Conservation (phyloP, 2,888 invertebrate genomes). For the Himalopsyche anomala region DNA sequence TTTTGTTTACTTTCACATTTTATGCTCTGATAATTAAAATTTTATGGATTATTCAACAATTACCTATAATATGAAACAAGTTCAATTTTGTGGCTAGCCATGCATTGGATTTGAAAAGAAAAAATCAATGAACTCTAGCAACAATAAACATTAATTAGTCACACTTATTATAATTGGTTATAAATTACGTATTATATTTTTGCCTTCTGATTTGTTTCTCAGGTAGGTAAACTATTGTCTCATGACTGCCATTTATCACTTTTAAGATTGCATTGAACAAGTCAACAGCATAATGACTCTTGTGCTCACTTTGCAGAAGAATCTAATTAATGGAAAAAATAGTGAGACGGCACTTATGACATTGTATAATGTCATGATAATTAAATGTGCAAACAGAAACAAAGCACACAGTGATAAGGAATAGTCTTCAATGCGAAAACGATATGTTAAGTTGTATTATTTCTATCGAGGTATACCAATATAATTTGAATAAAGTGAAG, state of each 20-base stretch:
- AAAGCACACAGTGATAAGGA: constrained; percentile 51
- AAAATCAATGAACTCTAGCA: constrained; percentile 34
- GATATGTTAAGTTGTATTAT: constrained; percentile 7
- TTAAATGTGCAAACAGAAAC: constrained; percentile 51
- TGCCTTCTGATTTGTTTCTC: constrained; percentile 35
- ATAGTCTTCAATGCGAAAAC: background rate
- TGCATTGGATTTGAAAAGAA: background rate
- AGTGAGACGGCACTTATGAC: constrained; percentile 36
- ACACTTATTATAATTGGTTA: constrained; percentile 18
- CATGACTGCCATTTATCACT: constrained; percentile 39
- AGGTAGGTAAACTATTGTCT: constrained; percentile 22
- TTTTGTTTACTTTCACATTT: constrained; percentile 19
- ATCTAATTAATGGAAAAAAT: constrained; percentile 3
- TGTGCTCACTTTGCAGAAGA: background rate
- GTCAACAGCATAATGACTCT: constrained; percentile 13
- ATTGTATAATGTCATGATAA: constrained; percentile 49
- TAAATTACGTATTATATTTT: background rate
- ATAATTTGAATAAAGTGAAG: constrained; percentile 32
- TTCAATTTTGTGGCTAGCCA: background rate
- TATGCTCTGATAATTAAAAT: constrained; percentile 18
- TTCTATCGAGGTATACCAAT: background rate
- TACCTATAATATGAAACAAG: constrained; percentile 1
- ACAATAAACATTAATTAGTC: constrained; percentile 37
- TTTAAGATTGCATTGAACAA: constrained; percentile 23
- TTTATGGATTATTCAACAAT: constrained; percentile 18